These are phyloP conservation scores for Euproctis similis DNA, from an alignment of 2,888 invertebrate genomes.

Conservation along the genomic window DNA sequence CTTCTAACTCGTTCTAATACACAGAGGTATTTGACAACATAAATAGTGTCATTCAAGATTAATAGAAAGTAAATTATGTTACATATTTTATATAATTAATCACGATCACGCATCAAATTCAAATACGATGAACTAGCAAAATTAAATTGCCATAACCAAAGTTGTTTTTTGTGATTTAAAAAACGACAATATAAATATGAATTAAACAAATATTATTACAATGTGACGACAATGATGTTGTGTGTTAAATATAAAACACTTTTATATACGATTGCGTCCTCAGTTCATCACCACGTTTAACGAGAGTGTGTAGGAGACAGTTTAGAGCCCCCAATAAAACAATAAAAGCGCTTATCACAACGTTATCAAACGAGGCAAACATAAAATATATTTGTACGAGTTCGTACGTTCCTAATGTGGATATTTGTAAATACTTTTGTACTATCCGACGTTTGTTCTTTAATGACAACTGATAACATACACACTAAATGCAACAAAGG, in stretches of 20 bases:
- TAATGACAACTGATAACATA: conserved; percentile 41
- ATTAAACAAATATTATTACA: conserved; percentile 21
- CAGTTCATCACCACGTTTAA: conserved; percentile 31
- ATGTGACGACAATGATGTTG: conserved; percentile 5
- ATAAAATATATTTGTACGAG: conserved; percentile 61
- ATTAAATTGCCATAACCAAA: neutral
- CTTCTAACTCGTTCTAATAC: too few relatives aligned
- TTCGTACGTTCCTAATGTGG: conserved; percentile 37
- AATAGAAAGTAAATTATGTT: too few relatives aligned
- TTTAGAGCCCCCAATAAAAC: conserved; percentile 65
- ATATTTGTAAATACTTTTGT: conserved; percentile 53
- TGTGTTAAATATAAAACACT: conserved; percentile 29
- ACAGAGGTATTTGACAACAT: too few relatives aligned
- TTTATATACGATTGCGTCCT: conserved; percentile 33
- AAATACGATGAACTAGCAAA: neutral
- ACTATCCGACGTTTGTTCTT: conserved; percentile 55
- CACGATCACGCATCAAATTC: neutral
- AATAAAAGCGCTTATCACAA: conserved; percentile 66
- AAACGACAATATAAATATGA: conserved; percentile 11
- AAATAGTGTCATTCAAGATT: too few relatives aligned
- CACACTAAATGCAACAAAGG: conserved; percentile 20
- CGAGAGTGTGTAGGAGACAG: conserved; percentile 29
- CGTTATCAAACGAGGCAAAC: conserved; percentile 62
- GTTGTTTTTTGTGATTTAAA: too few relatives aligned
- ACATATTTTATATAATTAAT: neutral